Evolutionary conservation across 2,113 vertebrate genomes (phyloP).

Genomic region (Sprattus sprattus): DNA sequence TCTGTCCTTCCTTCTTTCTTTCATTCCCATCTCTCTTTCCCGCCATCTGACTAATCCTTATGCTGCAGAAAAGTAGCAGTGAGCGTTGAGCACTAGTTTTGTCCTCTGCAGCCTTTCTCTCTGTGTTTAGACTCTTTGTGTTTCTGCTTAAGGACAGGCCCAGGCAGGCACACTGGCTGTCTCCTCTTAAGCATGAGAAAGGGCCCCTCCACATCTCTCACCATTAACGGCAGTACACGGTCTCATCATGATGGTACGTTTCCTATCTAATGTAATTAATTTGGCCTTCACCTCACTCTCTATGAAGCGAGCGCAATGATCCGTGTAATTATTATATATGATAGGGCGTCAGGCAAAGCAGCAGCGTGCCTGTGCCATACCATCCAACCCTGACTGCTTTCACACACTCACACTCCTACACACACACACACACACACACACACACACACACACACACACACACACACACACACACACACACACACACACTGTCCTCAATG

Average conservation of each 20-base stretch:
- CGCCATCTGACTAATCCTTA: not conserved
- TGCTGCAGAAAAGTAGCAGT: not conserved
- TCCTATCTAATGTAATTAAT: constrained; percentile 39
- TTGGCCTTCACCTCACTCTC: constrained; percentile 43
- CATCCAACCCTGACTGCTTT: constrained; percentile 20
- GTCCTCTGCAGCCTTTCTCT: not conserved
- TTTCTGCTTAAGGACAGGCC: not conserved
- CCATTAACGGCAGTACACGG: not conserved
- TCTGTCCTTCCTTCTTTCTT: not conserved
- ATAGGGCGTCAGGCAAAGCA: constrained; percentile 41
- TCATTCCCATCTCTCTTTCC: constrained; percentile 3
- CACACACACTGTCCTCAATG: constrained; percentile 19
- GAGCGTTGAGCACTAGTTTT: not conserved
- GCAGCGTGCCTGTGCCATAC: constrained; percentile 25
- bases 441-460: not conserved
- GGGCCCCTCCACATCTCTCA: not conserved
- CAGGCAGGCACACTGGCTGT: not conserved
- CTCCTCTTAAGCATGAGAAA: not conserved
- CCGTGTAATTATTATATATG: constrained; percentile 46
- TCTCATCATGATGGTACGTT: constrained; percentile 25
- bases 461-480: not conserved
- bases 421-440: not conserved
- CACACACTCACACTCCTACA: not conserved
- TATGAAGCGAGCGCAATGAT: constrained; percentile 59
- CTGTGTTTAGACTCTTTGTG: not conserved